These are phyloP conservation scores for Scyliorhinus canicula DNA, from an alignment of 2,797 vertebrate genomes.

Conservation along the genomic window DNA sequence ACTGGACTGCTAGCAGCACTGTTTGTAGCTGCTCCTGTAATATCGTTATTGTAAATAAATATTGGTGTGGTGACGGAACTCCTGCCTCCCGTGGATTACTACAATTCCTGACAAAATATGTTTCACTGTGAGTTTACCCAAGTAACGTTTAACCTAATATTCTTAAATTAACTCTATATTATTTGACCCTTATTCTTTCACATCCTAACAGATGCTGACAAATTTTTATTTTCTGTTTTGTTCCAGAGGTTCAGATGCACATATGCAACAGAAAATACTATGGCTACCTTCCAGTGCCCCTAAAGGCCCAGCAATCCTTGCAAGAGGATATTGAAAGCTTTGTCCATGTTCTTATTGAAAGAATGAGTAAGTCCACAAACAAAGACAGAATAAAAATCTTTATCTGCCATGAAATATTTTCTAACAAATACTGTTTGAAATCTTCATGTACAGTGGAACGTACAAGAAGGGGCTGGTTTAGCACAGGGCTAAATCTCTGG, in stretches of 20 bases:
- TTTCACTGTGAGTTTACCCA: too few species aligned
- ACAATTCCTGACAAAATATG: too few species aligned
- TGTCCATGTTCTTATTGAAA: slow-evolving; percentile 73
- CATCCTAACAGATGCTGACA: background rate
- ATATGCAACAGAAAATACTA: slow-evolving; percentile 88
- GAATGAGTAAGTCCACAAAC: slow-evolving; percentile 78
- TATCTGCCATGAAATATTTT: background rate
- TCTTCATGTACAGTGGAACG: background rate
- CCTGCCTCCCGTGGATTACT: too few species aligned
- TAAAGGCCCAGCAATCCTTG: slow-evolving; percentile 79
- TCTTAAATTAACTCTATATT: too few species aligned
- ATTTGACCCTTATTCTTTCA: too few species aligned
- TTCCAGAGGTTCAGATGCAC: slow-evolving; percentile 84
- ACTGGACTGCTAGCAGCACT: too few species aligned
- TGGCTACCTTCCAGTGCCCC: slow-evolving; percentile 83
- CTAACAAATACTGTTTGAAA: background rate
- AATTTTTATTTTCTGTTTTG: background rate
- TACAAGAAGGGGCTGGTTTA: background rate
- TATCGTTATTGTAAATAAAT: too few species aligned
- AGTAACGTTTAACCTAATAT: too few species aligned
- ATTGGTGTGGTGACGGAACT: too few species aligned
- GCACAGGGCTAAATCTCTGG: too few species aligned
- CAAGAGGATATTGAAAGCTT: slow-evolving; percentile 85
- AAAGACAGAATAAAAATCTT: background rate
- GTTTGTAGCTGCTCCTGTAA: too few species aligned